These are phyloP conservation scores for Eueides isabella DNA, from an alignment of 1,140 invertebrate genomes.

Conservation along the genomic window DNA sequence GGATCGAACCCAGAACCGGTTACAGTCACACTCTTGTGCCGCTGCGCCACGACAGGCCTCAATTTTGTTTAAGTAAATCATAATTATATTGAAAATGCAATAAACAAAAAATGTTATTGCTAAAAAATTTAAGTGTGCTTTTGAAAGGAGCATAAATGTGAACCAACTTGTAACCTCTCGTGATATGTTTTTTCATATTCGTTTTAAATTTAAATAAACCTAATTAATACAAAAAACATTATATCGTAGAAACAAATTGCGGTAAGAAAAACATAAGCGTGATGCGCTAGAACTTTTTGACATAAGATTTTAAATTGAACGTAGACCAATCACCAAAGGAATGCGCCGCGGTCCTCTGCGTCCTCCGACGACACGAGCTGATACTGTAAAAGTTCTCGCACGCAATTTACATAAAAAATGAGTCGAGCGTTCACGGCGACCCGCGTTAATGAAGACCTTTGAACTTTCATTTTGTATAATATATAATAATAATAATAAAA, in stretches of 20 bases:
- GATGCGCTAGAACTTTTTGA: neutral
- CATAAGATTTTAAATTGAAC: neutral
- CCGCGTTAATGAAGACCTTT: neutral
- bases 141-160: neutral
- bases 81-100: too few species aligned
- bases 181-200: neutral
- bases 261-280: neutral
- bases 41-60: too few species aligned
- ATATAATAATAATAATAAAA: too few species aligned
- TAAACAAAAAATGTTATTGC: neutral
- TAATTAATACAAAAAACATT: neutral
- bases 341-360: neutral
- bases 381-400: neutral
- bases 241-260: neutral
- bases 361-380: neutral
- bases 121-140: neutral
- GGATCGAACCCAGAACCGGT: too few species aligned
- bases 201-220: neutral
- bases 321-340: neutral
- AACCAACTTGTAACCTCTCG: constrained; percentile 3
- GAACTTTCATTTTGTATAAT: neutral
- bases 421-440: neutral
- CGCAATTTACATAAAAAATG: neutral
- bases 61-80: neutral
- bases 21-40: too few species aligned